These are phyloP conservation scores for Lophotriccus pileatus DNA, from an alignment of 2,797 vertebrate species.

Conservation along the genomic window DNA sequence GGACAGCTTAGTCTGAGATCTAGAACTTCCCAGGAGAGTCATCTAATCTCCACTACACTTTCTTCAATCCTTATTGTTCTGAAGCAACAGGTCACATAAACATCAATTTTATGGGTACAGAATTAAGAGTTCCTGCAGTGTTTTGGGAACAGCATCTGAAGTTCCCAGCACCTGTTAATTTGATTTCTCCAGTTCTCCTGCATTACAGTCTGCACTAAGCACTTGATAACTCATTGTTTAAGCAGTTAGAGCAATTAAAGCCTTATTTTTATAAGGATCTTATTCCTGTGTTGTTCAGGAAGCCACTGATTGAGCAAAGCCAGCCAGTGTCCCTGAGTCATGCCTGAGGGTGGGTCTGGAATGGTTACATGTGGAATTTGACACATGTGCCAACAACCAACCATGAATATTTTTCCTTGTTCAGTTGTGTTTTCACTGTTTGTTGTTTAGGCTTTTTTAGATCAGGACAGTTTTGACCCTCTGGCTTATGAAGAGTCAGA, in stretches of 20 bases:
- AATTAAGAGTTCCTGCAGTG: not conserved
- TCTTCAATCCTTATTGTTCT: not conserved
- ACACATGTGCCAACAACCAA: not conserved
- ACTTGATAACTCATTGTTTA: not conserved
- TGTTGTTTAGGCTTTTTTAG: not conserved
- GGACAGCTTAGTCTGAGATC: not conserved
- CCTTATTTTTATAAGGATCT: not conserved
- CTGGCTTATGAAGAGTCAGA: not conserved
- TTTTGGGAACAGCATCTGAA: not conserved
- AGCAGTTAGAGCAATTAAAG: constrained; percentile 33
- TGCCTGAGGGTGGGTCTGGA: not conserved
- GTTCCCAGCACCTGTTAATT: not conserved
- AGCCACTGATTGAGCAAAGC: not conserved
- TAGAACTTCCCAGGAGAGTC: not conserved
- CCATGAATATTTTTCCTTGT: not conserved
- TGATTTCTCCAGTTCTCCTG: not conserved
- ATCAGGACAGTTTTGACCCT: not conserved
- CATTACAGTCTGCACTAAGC: not conserved
- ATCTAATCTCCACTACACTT: not conserved
- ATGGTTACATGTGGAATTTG: not conserved
- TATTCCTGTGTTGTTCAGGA: constrained; percentile 7
- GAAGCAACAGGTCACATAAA: not conserved
- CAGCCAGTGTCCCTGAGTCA: not conserved
- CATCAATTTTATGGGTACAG: not conserved
- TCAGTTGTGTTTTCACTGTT: not conserved